phyloP scores from a whole-genome alignment of 2,888 invertebrate species.

The Parasteatoda lunata region DNA sequence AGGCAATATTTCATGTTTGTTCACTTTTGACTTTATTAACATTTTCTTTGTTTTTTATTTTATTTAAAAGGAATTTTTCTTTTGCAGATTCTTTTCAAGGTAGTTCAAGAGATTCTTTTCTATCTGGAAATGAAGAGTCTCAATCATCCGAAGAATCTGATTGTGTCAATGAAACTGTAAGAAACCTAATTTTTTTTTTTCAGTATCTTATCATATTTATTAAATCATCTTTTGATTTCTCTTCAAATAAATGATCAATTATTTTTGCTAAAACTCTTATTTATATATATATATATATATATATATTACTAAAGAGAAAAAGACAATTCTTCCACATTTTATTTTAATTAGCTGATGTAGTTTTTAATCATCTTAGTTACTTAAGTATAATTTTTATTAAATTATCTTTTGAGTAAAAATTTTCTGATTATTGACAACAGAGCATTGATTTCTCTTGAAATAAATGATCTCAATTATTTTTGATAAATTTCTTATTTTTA shows the following conservation, averaged over 20 bases:
- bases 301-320: not conserved
- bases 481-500: no score
- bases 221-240: not conserved
- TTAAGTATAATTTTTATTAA: no score
- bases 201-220: not conserved
- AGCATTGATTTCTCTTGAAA: not conserved
- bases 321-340: no score
- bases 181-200: slow-evolving; percentile 3
- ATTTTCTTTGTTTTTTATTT: no score
- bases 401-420: no score
- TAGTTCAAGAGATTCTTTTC: slow-evolving; percentile 76
- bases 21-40: no score
- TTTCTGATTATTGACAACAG: not conserved
- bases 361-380: no score
- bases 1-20: no score
- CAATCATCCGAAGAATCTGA: slow-evolving; percentile 75
- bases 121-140: slow-evolving; percentile 73
- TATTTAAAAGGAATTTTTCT: no score
- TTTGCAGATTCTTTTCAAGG: slow-evolving; percentile 71
- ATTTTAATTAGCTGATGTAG: no score
- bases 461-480: no score
- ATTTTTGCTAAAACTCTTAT: not conserved
- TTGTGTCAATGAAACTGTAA: slow-evolving; percentile 58
- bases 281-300: not conserved
- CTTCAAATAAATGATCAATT: not conserved